phyloP scores from a whole-genome alignment of 2,888 invertebrate genomes.

The Stenchaetothrips biformis region DNA sequence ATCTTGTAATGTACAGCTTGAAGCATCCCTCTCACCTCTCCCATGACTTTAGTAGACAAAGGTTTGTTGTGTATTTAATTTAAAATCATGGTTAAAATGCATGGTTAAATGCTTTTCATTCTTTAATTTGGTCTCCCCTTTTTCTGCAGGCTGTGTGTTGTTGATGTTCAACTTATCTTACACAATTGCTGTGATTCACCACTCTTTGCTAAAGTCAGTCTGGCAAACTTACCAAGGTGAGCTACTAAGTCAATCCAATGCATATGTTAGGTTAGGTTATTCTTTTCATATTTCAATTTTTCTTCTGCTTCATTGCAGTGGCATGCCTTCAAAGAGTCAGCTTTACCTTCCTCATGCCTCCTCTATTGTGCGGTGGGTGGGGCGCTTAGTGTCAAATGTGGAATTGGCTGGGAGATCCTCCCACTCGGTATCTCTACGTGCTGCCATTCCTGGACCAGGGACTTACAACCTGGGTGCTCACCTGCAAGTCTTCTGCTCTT shows the following conservation, averaged over 20 bases:
- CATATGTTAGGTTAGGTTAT: no score
- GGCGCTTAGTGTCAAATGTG: slow-evolving; percentile 48
- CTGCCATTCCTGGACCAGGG: slow-evolving; percentile 59
- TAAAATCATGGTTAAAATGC: slow-evolving; percentile 41
- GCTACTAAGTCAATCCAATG: slow-evolving; percentile 32
- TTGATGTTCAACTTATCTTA: slow-evolving; percentile 62
- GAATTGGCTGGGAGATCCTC: slow-evolving; percentile 51
- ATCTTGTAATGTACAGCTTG: slow-evolving; percentile 56
- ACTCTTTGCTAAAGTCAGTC: slow-evolving; percentile 57
- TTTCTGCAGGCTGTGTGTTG: slow-evolving; percentile 53
- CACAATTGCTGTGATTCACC: slow-evolving; percentile 60
- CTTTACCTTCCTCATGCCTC: slow-evolving; percentile 47
- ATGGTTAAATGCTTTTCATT: slow-evolving; percentile 41
- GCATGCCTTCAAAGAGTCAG: slow-evolving; percentile 44
- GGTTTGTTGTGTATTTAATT: slow-evolving; percentile 38
- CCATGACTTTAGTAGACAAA: slow-evolving; percentile 55
- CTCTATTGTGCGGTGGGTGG: slow-evolving; percentile 46
- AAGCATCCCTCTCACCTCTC: slow-evolving; percentile 54
- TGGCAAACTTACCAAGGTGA: slow-evolving; percentile 54
- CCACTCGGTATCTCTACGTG: slow-evolving; percentile 56
- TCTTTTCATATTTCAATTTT: slow-evolving; percentile 34
- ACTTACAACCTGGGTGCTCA: slow-evolving; percentile 63
- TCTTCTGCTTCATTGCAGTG: slow-evolving; percentile 40
- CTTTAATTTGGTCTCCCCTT: slow-evolving; percentile 11
- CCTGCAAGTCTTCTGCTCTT: slow-evolving; percentile 49